These are phyloP conservation scores for Musca vetustissima DNA, from an alignment of 1,140 invertebrate species.

Conservation along the genomic window DNA sequence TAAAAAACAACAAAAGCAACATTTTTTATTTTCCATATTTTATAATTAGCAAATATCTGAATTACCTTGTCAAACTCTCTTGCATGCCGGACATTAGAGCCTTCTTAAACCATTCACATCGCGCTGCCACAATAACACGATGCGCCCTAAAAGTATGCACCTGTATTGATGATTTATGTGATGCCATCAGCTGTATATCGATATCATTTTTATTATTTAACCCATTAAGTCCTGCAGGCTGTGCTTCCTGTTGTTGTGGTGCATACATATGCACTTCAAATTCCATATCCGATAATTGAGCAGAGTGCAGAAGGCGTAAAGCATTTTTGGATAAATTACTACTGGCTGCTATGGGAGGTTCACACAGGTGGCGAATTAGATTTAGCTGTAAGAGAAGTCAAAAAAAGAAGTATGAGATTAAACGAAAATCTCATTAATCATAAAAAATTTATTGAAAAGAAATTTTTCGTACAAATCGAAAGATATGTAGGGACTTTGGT, in stretches of 20 bases:
- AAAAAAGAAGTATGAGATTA: background rate
- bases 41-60: background rate
- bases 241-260: background rate
- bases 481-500: too few relatives aligned
- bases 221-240: background rate
- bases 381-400: conserved; percentile 58
- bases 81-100: conserved; percentile 71
- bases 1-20: conserved; percentile 38
- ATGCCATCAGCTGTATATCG: conserved; percentile 17
- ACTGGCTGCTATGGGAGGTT: conserved; percentile 60
- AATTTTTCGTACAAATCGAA: too few relatives aligned
- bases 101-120: conserved; percentile 71
- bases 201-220: conserved; percentile 7
- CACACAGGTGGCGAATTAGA: conserved; percentile 64
- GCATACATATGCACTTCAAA: conserved; percentile 62
- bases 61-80: conserved; percentile 69
- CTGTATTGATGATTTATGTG: conserved; percentile 31
- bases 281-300: conserved; percentile 64
- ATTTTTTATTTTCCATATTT: too few relatives aligned
- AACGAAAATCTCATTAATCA: too few relatives aligned
- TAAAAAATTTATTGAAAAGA: too few relatives aligned
- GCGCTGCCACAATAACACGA: conserved; percentile 66
- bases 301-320: conserved; percentile 59
- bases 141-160: conserved; percentile 60
- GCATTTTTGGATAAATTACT: conserved; percentile 63